A percentile compares a stretch with the other conserved stretches of the same genome.
These are phyloP conservation scores for Myathropa florea DNA, from an alignment of 2,888 invertebrate species.

Conservation along the genomic window DNA sequence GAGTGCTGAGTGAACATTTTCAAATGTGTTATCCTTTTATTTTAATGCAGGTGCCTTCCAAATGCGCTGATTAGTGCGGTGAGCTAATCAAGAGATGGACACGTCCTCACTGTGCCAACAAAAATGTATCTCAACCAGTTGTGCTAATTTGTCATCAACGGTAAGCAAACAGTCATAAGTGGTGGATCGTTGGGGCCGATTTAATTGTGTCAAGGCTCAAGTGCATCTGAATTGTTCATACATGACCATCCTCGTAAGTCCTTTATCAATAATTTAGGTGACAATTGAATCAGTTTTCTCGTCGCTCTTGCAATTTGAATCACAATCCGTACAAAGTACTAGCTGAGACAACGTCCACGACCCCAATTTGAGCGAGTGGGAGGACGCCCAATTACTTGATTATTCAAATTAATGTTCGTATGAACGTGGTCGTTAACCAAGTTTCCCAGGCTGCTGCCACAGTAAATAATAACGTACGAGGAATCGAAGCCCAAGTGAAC, in stretches of 20 bases:
- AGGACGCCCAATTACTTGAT: constrained; percentile 24
- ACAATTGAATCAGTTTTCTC: constrained; percentile 62
- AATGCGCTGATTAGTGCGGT: constrained; percentile 48
- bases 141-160: constrained; percentile 32
- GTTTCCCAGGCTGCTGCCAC: background rate
- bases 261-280: constrained; percentile 53
- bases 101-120: constrained; percentile 26
- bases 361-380: too few species aligned
- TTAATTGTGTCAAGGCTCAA: constrained; percentile 35
- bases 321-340: background rate
- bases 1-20: background rate
- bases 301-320: constrained; percentile 31
- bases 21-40: constrained; percentile 17
- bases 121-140: constrained; percentile 16
- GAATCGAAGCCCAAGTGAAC: constrained; percentile 8
- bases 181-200: background rate
- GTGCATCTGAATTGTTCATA: constrained; percentile 8
- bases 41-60: constrained; percentile 40
- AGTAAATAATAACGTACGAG: constrained; percentile 40
- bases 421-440: constrained; percentile 23
- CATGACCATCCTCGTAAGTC: constrained; percentile 27
- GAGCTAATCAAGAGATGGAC: constrained; percentile 53
- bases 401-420: constrained; percentile 53
- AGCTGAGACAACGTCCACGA: background rate
- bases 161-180: constrained; percentile 28